Evolutionary conservation across 2,113 vertebrate genomes (phyloP), one percentile per base, ranked within the genome.

Genomic region (Phodopus roborovskii): DNA sequence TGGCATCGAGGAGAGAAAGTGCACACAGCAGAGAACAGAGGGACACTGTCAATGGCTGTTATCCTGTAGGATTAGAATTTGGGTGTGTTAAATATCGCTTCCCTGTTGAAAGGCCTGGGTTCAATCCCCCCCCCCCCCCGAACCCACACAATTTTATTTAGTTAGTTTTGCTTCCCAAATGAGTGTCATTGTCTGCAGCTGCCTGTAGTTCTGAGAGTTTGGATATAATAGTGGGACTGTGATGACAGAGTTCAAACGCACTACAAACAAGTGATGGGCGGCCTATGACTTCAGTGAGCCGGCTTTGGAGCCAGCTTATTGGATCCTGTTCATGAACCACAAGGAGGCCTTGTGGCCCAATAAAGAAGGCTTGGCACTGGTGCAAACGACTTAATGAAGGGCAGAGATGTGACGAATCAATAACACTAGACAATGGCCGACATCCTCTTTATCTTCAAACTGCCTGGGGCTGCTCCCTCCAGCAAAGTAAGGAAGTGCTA

Each of bases 341-440:
- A 9, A 42, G 9, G 75, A 20, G 66, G 22, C 83, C 68, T 62
- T 58, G 64, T 42, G 24, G 39, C 90, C 75, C 20, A 28, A 71
- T 78, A 77, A 26, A 64, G 62, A 82, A 77, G 70, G n/a, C 58
- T 39, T 85, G 85, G 66, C 77, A 68, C 26, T 7, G 56, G 26
- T 22, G 79, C 33, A 90, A 81, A 93, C 12, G 24, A 85, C 9
- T 91, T 78, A 91, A 92, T 11, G 77, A 93, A 36, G 70, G 85
- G 78, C 73, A 56, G 88, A 89, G 39, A 78, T 26, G 28, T 8
- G 13, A 95, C 39, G 3, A 91, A 86, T 74, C 82, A 56, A 13
- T 30, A 85, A 75, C 42, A 95, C 36, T 79, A 50, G 94, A 60
- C 48, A 92, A 60, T 24, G 56, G 56, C 2, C 3, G 66, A 81